Evolutionary conservation across 2,113 vertebrate species (phyloP).

Genomic region (western clawed frog (Xenopus tropicalis)): UCB_Xtro_10.0 CM004446.2:151826501-151827000

Average conservation of each 20-base stretch:
- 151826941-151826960: constrained; percentile 70
- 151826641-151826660: too few relatives aligned
- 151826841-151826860: constrained; percentile 81
- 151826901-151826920: constrained; percentile 73
- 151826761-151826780: neutral
- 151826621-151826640: too few relatives aligned
- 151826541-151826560: too few relatives aligned
- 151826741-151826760: too few relatives aligned
- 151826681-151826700: neutral
- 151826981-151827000: constrained; percentile 44
- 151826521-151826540: too few relatives aligned
- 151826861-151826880: constrained; percentile 65
- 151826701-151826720: neutral
- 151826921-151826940: constrained; percentile 67
- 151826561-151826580: too few relatives aligned
- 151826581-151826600: too few relatives aligned
- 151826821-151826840: constrained; percentile 65
- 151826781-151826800: neutral
- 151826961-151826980: constrained; percentile 67
- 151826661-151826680: neutral
- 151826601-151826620: too few relatives aligned
- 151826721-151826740: neutral
- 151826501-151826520: too few relatives aligned
- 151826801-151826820: constrained; percentile 1
- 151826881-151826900: constrained; percentile 74